Conservation (phyloP, 2,113 vertebrate genomes). For the Cryptomyrus ogoouensis region DNA sequence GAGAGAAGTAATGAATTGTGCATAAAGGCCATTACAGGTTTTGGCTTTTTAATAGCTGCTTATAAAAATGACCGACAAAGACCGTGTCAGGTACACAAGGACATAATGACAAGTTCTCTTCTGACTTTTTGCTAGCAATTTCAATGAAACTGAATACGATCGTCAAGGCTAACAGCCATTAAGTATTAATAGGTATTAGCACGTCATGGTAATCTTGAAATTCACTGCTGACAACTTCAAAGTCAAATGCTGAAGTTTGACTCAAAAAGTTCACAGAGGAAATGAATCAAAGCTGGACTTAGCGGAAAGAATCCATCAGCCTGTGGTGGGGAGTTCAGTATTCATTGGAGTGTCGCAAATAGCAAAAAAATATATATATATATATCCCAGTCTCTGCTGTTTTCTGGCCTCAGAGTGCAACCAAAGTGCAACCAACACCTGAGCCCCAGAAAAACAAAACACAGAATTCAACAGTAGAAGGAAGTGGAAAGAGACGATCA, state of each 20-base stretch:
- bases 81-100: neutral
- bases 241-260: neutral
- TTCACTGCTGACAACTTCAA: neutral
- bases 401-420: neutral
- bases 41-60: neutral
- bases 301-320: slow-evolving; percentile 11
- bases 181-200: neutral
- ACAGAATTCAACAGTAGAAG: neutral
- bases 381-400: slow-evolving; percentile 4
- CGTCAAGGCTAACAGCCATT: neutral
- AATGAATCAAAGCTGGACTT: neutral
- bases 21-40: neutral
- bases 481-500: neutral
- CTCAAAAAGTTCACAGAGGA: neutral
- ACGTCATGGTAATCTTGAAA: neutral
- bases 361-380: neutral
- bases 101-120: neutral
- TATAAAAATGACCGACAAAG: neutral
- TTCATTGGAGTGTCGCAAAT: slow-evolving; percentile 10
- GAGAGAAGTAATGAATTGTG: neutral
- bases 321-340: slow-evolving; percentile 10
- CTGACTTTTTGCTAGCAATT: neutral
- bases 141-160: neutral
- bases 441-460: slow-evolving; percentile 7
- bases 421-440: slow-evolving; percentile 12